Conservation (phyloP, 2,797 vertebrate genomes). For the Syndactyla subalaris region DNA sequence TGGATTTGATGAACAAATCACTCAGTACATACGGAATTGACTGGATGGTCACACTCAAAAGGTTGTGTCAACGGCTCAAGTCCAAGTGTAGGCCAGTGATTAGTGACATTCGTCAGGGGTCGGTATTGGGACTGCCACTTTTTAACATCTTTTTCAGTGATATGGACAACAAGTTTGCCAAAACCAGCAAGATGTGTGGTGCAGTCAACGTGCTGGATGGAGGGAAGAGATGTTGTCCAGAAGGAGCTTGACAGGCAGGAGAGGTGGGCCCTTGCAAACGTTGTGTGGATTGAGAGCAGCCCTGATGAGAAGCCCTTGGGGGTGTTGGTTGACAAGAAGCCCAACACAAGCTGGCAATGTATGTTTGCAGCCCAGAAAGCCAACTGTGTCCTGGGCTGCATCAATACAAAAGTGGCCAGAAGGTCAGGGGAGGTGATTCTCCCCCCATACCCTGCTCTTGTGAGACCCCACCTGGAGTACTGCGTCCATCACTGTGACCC, state of each 20-base stretch:
- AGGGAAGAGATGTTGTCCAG: background rate
- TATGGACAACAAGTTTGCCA: background rate
- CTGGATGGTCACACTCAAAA: too few relatives aligned
- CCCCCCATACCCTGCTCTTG: background rate
- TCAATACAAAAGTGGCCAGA: background rate
- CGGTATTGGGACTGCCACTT: rapidly evolving
- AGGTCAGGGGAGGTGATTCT: background rate
- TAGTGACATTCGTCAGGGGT: background rate
- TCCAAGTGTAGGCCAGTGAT: background rate
- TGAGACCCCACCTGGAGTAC: background rate
- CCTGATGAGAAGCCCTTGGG: background rate
- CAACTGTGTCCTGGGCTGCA: background rate
- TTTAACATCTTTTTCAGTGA: background rate
- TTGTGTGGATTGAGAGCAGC: background rate
- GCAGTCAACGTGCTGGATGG: background rate
- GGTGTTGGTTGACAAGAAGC: background rate
- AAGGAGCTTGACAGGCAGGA: background rate
- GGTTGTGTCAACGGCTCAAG: background rate
- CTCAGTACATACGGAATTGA: background rate
- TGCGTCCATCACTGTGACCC: background rate
- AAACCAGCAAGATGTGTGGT: too few relatives aligned
- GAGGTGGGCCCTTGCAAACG: background rate
- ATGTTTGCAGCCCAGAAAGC: background rate
- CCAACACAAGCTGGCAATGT: background rate
- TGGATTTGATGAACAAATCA: background rate